These are phyloP conservation scores for Hemichromis elongatus DNA, from an alignment of 2,113 vertebrate species.

Conservation along the genomic window DNA sequence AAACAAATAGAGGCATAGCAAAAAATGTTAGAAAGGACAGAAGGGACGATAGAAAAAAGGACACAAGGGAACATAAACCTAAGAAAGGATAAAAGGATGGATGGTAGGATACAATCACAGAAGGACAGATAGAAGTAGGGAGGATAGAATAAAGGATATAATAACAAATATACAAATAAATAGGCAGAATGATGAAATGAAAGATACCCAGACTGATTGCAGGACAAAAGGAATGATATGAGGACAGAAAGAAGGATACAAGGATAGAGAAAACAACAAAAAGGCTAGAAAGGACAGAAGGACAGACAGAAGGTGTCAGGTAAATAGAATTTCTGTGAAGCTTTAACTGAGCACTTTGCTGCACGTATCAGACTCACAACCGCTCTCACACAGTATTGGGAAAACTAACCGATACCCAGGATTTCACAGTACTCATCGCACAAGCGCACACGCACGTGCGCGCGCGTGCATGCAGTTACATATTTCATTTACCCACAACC, in stretches of 20 bases:
- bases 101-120: neutral
- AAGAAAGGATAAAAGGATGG: neutral
- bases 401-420: conserved; percentile 29
- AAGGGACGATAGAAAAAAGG: neutral
- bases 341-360: neutral
- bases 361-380: neutral
- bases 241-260: neutral
- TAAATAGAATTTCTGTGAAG: neutral
- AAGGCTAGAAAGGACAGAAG: neutral
- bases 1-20: neutral
- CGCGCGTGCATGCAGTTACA: conserved; percentile 3
- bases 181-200: neutral
- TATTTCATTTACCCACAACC: conserved; percentile 44
- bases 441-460: conserved; percentile 11
- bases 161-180: too few relatives aligned
- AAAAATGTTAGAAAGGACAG: neutral
- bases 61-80: neutral
- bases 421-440: conserved; percentile 33
- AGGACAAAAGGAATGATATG: neutral
- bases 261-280: neutral
- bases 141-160: neutral
- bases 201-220: neutral
- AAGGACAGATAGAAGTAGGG: neutral
- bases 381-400: neutral
- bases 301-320: neutral